phyloP scores from a whole-genome alignment of 2,113 vertebrate genomes.

The Ptychochromis oligacanthus region DNA sequence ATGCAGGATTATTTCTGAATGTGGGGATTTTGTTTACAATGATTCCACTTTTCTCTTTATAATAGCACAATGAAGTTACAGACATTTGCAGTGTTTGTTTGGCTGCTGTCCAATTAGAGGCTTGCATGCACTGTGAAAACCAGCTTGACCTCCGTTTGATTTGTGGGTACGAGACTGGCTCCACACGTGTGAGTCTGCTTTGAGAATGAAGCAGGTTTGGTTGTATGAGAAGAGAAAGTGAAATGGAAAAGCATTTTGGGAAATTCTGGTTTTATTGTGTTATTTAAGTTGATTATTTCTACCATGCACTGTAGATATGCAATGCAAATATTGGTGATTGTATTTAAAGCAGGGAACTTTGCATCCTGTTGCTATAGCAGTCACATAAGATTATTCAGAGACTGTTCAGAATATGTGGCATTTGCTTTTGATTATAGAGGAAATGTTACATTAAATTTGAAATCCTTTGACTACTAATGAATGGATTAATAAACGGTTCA shows the following conservation, averaged over 20 bases:
- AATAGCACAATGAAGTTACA: background rate
- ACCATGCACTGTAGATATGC: background rate
- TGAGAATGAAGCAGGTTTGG: background rate
- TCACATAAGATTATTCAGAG: constrained; percentile 2
- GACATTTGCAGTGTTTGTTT: constrained; percentile 21
- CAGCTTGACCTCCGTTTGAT: constrained; percentile 12
- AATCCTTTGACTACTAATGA: background rate
- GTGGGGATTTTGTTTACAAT: background rate
- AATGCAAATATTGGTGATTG: constrained; percentile 40
- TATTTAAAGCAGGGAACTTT: constrained; percentile 15
- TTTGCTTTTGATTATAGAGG: background rate
- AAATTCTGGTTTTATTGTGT: background rate
- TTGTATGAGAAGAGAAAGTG: background rate
- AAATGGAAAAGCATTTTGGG: background rate
- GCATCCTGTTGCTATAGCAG: constrained; percentile 20
- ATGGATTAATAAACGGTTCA: background rate
- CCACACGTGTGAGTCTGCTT: background rate
- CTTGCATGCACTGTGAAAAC: constrained; percentile 4
- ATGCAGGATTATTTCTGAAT: too few species aligned
- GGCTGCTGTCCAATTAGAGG: constrained; percentile 1
- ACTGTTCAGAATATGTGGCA: background rate
- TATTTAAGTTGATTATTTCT: background rate
- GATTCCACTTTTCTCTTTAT: background rate
- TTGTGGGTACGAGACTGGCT: background rate
- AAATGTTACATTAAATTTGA: background rate